Base-by-base conservation (phyloP, 2,113 vertebrate species). In the Salvelinus namaycush region DNA sequence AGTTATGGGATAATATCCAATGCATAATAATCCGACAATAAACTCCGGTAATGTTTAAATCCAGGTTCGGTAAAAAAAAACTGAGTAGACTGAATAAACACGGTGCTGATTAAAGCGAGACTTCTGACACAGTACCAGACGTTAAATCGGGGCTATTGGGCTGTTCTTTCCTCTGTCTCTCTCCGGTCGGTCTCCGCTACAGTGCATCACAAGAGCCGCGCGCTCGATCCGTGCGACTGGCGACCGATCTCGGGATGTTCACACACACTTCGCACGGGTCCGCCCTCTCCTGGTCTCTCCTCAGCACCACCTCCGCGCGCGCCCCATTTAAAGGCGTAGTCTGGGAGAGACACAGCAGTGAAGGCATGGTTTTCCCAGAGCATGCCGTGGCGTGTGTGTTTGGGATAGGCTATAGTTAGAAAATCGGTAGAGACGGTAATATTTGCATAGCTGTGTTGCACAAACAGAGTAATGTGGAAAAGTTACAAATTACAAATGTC, bases 101-200 rank as follows among this genome's bases (percentile, higher is more conserved):
- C 72, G 44, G 77, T 72, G 72, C 64, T 60, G 72, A 67, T 75
- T 59, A 62, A 49, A 62, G 66, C 68, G 75, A 79, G 79, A 73
- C 72, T 76, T 71, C 48, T 67, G 51, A 70, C 11, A 76, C 76
- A 65, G 76, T 76, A 79, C 77, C 78, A 73, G 86, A 68, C 81
- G 77, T 81, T 72, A 81, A 54, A 54, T 1, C 81, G 70, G 84
- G 79, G 85, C 62, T 76, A 83, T 82, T 76, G 83, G 81, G 86
- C 69, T 76, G 24, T 82, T 73, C 51, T 51, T 51, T 51, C 66
- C 79, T 68, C 76, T 64, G 80, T 75, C 84, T 77, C 84, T 87
- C 80, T 78, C 88, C 87, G 89, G 88, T 88, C 87, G 89, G 87
- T 88, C 88, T 87, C 87, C 71, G 80, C 44, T 82, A 72, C 84